Percentiles rank a stretch among this genome's conserved stretches.
phyloP scores from a whole-genome alignment of 1,140 invertebrate species.

The Drosophila aff. region DNA sequence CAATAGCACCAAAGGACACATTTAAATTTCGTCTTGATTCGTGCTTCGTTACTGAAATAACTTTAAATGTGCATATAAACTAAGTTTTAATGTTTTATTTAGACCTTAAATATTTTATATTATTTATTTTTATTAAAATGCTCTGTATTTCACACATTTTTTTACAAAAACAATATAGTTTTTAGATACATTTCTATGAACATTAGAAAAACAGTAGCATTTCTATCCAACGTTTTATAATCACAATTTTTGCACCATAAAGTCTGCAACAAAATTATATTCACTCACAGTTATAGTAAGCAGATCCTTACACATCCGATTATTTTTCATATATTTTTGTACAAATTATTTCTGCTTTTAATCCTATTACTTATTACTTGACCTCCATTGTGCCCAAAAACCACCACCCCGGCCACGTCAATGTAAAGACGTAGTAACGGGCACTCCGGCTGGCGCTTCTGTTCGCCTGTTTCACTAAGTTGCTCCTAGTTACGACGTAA shows the following conservation, averaged over 20 bases:
- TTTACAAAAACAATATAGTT: background rate
- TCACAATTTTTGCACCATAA: background rate
- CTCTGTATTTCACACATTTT: too few relatives aligned
- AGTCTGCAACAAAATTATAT: background rate
- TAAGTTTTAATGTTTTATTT: background rate
- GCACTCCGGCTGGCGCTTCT: conserved; percentile 23
- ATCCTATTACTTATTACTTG: background rate
- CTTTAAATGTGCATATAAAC: too few relatives aligned
- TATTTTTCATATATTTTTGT: background rate
- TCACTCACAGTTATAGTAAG: background rate
- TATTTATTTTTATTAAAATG: background rate
- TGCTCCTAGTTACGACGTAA: conserved; percentile 85
- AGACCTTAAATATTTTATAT: background rate
- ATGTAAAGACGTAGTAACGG: conserved; percentile 79
- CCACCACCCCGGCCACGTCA: conserved; percentile 12
- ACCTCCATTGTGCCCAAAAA: conserved; percentile 5
- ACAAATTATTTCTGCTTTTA: background rate
- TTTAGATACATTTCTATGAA: background rate
- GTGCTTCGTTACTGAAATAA: background rate
- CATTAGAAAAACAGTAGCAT: background rate
- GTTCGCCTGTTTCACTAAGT: conserved; percentile 78
- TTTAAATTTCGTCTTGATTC: rapidly evolving
- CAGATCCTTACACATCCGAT: background rate
- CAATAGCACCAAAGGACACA: background rate
- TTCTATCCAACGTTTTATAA: background rate